phyloP scores from a whole-genome alignment of 2,797 vertebrate species.

The Semaprochilodus insignis region DNA sequence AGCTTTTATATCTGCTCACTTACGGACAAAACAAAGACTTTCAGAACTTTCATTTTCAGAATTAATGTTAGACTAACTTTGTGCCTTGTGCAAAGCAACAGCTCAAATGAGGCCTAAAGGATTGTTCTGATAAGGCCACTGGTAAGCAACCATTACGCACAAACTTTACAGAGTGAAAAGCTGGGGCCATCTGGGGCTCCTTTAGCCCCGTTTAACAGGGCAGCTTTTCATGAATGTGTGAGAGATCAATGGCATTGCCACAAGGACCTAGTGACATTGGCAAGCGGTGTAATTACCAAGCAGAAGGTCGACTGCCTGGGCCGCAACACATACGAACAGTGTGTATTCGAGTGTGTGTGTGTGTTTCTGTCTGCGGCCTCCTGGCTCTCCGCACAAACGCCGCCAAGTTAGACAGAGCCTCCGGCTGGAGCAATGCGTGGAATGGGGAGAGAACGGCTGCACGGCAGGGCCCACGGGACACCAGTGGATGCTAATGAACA shows the following conservation, averaged over 20 bases:
- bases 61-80: background rate
- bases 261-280: slow-evolving; percentile 5
- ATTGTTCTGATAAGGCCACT: background rate
- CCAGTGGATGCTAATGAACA: background rate
- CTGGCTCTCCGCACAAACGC: background rate
- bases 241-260: slow-evolving; percentile 15
- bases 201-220: background rate
- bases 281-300: background rate
- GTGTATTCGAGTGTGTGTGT: background rate
- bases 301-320: background rate
- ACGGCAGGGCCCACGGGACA: background rate
- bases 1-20: too few species aligned
- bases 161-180: background rate
- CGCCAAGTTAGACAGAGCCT: background rate
- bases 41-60: background rate
- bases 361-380: background rate
- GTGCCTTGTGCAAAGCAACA: background rate
- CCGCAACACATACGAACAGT: background rate
- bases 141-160: background rate
- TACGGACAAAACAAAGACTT: too few species aligned
- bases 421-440: background rate
- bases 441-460: too few species aligned
- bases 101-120: background rate
- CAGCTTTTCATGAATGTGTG: background rate
- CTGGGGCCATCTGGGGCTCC: background rate